Evolutionary conservation across 2,888 invertebrate species (phyloP).

Genomic region (Papilio demoleus): DNA sequence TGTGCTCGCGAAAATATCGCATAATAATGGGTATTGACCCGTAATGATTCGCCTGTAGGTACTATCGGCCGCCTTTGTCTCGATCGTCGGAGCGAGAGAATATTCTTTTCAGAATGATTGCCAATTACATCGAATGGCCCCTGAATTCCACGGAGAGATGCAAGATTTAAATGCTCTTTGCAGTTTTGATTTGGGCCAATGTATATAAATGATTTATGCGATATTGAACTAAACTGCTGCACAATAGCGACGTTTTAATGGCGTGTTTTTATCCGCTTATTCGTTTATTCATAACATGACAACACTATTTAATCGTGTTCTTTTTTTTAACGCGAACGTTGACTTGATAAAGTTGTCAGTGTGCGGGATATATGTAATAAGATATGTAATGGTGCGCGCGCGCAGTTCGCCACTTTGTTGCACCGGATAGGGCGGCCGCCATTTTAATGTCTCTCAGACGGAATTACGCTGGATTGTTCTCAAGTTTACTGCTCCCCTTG

Average conservation of each 20-base stretch:
- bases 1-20: constrained; percentile 82
- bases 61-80: constrained; percentile 82
- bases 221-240: constrained; percentile 63
- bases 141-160: constrained; percentile 76
- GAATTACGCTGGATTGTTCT: constrained; percentile 84
- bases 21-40: constrained; percentile 83
- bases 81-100: constrained; percentile 78
- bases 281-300: constrained; percentile 3
- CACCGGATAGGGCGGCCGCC: constrained; percentile 82
- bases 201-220: constrained; percentile 74
- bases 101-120: constrained; percentile 81
- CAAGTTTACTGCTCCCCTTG: constrained; percentile 78
- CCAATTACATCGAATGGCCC: constrained; percentile 82
- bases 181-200: constrained; percentile 72
- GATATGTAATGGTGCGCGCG: constrained; percentile 58
- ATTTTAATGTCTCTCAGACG: constrained; percentile 82
- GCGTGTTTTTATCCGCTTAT: constrained; percentile 41
- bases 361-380: constrained; percentile 60
- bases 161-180: constrained; percentile 70
- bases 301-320: constrained; percentile 38
- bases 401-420: constrained; percentile 73
- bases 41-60: constrained; percentile 81
- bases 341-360: constrained; percentile 47
- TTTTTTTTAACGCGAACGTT: constrained; percentile 42
- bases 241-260: constrained; percentile 54